Percentiles rank a stretch among this genome's conserved stretches.
Conservation (phyloP, 1,140 invertebrate genomes). For the Rhizoglyphus robini region DNA sequence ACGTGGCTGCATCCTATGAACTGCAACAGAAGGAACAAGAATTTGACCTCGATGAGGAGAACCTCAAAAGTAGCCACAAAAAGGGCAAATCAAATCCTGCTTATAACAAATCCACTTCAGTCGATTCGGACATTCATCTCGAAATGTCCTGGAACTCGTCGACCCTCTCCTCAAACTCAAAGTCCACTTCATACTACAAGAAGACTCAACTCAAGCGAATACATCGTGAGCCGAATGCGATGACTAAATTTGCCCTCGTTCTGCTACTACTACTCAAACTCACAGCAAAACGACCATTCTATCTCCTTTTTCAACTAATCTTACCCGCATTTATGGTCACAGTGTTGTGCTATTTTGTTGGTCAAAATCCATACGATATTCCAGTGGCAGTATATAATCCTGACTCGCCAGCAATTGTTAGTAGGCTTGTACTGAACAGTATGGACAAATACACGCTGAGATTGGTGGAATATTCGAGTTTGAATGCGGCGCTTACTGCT, state of each 20-base stretch:
- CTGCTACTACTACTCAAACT: neutral
- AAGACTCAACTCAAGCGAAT: no score
- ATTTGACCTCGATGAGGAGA: neutral
- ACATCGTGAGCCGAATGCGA: neutral
- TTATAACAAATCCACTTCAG: no score
- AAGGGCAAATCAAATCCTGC: no score
- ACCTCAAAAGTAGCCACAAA: neutral
- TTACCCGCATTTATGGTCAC: constrained; percentile 83
- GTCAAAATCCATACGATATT: constrained; percentile 67
- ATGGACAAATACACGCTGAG: neutral
- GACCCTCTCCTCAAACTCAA: no score
- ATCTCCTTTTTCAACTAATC: constrained; percentile 61
- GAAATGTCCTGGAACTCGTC: no score
- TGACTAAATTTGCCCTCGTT: neutral
- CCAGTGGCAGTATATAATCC: constrained; percentile 58
- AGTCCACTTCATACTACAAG: no score
- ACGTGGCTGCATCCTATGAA: neutral
- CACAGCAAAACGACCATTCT: neutral
- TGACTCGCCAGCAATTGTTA: constrained; percentile 26
- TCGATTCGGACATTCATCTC: no score
- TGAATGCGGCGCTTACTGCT: constrained; percentile 11
- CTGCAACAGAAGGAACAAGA: neutral
- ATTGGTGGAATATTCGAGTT: constrained; percentile 5
- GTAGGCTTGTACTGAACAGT: constrained; percentile 9
- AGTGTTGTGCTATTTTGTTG: constrained; percentile 81